A percentile compares a stretch with the other conserved stretches of the same genome.
These are phyloP conservation scores for Pollenia griseotomentosa DNA, from an alignment of 2,888 invertebrate species.

Conservation along the genomic window DNA sequence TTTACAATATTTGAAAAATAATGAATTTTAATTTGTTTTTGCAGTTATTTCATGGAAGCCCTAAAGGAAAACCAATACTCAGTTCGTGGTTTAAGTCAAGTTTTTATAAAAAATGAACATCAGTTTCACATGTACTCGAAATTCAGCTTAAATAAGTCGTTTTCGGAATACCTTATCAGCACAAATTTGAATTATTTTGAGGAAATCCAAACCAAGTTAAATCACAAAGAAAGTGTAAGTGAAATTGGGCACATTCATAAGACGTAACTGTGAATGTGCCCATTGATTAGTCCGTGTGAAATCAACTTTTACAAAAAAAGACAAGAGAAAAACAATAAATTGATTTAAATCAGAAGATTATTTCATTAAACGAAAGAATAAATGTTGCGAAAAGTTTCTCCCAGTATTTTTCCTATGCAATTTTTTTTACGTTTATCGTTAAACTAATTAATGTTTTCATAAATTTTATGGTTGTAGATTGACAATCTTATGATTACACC, in stretches of 20 bases:
- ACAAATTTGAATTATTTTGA: conserved; percentile 47
- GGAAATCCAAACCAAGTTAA: conserved; percentile 36
- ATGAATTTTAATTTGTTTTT: neutral
- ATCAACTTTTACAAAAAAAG: no score
- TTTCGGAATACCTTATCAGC: conserved; percentile 51
- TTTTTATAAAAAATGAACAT: conserved; percentile 28
- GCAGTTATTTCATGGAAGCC: conserved; percentile 44
- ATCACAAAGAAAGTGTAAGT: conserved; percentile 50
- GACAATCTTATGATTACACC: conserved; percentile 43
- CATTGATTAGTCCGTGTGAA: no score
- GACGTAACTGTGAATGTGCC: no score
- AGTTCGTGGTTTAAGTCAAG: conserved; percentile 22
- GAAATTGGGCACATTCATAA: neutral
- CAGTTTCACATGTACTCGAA: conserved; percentile 66
- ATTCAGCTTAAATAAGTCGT: conserved; percentile 34
- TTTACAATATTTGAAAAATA: no score
- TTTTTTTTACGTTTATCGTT: no score
- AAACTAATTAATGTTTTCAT: no score
- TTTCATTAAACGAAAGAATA: no score
- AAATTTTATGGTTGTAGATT: conserved; percentile 23
- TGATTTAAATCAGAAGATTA: no score
- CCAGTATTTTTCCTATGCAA: no score
- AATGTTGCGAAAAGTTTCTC: no score
- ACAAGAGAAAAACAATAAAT: no score
- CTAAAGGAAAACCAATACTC: conserved; percentile 41